Conservation (phyloP, 2,888 invertebrate species). For the Aricia artaxerxes region DNA sequence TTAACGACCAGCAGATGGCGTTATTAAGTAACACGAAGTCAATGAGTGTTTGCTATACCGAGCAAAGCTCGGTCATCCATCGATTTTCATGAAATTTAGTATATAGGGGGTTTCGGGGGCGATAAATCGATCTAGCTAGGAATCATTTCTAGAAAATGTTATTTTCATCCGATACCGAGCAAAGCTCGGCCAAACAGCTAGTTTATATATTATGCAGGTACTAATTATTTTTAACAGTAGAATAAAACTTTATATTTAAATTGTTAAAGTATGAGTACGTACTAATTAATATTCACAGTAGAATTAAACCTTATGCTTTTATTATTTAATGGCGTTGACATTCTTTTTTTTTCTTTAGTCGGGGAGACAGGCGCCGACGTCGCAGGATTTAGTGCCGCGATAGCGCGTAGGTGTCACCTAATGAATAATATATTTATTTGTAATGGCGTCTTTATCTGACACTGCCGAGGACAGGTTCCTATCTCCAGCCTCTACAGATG, state of each 20-base stretch:
- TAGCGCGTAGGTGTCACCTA: slow-evolving; percentile 78
- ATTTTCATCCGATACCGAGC: no score
- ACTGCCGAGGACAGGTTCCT: slow-evolving; percentile 57
- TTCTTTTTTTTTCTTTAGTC: slow-evolving; percentile 51
- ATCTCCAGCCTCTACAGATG: slow-evolving; percentile 46
- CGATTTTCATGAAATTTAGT: no score
- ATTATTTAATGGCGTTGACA: slow-evolving; percentile 43
- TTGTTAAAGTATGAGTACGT: no score
- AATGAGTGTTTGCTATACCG: no score
- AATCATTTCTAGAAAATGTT: no score
- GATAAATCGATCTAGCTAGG: no score
- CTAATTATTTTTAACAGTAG: not conserved
- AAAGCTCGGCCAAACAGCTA: no score
- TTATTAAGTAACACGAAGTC: no score
- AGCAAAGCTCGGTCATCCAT: no score
- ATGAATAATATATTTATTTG: slow-evolving; percentile 81
- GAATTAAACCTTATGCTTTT: slow-evolving; percentile 36
- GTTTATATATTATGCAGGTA: not conserved
- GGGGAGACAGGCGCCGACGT: slow-evolving; percentile 66
- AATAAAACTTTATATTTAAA: not conserved
- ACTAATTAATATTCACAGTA: not conserved
- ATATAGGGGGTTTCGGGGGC: no score
- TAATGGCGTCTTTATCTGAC: slow-evolving; percentile 65
- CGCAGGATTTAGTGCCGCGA: slow-evolving; percentile 75
- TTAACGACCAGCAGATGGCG: no score